Base-by-base conservation (phyloP, 2,113 vertebrate genomes). In the Odontophorus gujanensis region DNA sequence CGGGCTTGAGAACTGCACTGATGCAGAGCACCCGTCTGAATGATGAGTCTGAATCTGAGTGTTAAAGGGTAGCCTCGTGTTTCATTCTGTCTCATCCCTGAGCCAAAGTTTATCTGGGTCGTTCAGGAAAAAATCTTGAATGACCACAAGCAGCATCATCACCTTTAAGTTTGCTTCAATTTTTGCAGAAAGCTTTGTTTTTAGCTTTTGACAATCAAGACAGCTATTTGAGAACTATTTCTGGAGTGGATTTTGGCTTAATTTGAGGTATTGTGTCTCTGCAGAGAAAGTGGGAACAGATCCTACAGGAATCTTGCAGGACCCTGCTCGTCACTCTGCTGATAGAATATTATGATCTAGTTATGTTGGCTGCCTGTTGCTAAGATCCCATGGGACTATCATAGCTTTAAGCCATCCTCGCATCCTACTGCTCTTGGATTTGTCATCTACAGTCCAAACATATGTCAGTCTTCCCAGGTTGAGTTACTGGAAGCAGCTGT, bases 361-460 rank as follows among this genome's bases (percentile, higher is more conserved):
- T 3, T 1, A 2, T 0, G 3, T 48, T 59, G 50, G 45, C 66
- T 73, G 50, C 53, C 28, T 85, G 45, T 73, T 79, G 43, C 0
- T 0, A 50, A 80, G 55, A 11, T 22, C 67, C 43, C 5, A 1
- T 0, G 3, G 78, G 81, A 45, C 43, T 18, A 11, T 11, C 30
- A n/a, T 0, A 0, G 53, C 21, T 80, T 87, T 53, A 36, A 66
- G 78, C 40, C 4, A 1, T 47, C 45, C 76, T 65, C 61, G 43
- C 38, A 24, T 50, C 85, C 67, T 53, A 40, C 84, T 89, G 58
- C 20, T 61, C 36, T 53, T 0, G 0, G 28, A 20, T 71, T 75
- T 51, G 74, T 40, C 7, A 13, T 16, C 78, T 80, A 38, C 42
- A 71, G 75, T 42, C 87, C 79, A 63, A 32, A 16, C 2, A 3